These are phyloP conservation scores for Arvicanthis niloticus DNA, from an alignment of 2,113 vertebrate species.

Conservation along the genomic window DNA sequence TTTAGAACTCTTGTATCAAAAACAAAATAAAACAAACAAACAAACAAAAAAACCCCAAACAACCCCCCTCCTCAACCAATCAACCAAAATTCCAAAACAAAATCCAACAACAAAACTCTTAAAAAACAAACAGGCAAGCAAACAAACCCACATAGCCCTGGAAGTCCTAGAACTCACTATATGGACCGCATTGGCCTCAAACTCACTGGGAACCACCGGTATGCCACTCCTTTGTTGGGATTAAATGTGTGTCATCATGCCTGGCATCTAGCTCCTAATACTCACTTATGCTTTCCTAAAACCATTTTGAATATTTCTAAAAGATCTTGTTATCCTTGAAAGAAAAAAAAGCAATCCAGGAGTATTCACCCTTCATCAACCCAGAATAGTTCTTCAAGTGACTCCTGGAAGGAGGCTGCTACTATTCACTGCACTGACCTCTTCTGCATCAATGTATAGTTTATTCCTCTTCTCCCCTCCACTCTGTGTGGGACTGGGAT, in stretches of 20 bases:
- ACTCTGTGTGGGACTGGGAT: neutral
- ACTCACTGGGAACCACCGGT: neutral
- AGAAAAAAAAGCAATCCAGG: constrained; percentile 26
- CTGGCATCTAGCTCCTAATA: neutral
- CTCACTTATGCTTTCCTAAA: constrained; percentile 45
- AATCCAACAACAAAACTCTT: neutral
- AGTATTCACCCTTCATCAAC: neutral
- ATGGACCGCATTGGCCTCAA: neutral
- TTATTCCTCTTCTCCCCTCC: neutral
- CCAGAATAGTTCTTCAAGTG: neutral
- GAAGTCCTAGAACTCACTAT: neutral
- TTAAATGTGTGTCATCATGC: neutral
- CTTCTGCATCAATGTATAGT: neutral
- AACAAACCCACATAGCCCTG: neutral
- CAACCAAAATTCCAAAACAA: neutral
- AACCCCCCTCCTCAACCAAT: no score
- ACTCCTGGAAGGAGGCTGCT: neutral
- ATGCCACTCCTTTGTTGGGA: accelerated
- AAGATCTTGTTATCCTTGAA: constrained; percentile 16
- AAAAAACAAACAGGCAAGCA: neutral
- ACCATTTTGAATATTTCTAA: constrained; percentile 34
- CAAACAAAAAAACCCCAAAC: no score
- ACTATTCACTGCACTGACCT: neutral
- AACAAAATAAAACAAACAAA: neutral
- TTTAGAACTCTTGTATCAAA: neutral